A percentile compares a stretch with the other conserved stretches of the same genome.
Evolutionary conservation across 2,888 invertebrate genomes (phyloP).

Genomic region (Zootermopsis nevadensis): DNA sequence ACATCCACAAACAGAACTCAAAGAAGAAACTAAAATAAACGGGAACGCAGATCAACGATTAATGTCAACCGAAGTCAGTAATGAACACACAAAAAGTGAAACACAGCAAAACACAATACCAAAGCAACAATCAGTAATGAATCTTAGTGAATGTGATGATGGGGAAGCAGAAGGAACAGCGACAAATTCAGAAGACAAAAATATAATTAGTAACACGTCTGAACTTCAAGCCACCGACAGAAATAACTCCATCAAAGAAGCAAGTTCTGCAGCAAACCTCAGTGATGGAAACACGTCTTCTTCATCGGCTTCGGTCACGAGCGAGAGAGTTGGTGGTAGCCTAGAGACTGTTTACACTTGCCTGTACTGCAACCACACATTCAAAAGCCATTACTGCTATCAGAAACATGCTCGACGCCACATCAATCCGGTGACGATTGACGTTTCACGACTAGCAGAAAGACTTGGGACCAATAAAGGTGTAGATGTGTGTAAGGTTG

Average conservation of each 20-base stretch:
- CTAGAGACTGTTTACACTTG: slow-evolving; percentile 69
- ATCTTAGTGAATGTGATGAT: neutral
- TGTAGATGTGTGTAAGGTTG: slow-evolving; percentile 34
- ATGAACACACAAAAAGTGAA: neutral
- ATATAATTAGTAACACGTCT: neutral
- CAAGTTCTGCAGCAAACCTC: slow-evolving; percentile 35
- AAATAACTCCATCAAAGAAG: slow-evolving; percentile 60
- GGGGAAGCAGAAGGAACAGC: neutral
- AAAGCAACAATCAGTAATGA: neutral
- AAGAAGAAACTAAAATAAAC: neutral
- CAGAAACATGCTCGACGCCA: slow-evolving; percentile 81
- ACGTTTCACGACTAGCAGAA: slow-evolving; percentile 55
- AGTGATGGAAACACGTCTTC: slow-evolving; percentile 32
- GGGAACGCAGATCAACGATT: neutral
- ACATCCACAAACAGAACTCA: neutral
- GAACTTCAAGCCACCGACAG: slow-evolving; percentile 13
- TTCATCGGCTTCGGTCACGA: slow-evolving; percentile 22
- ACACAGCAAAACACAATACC: neutral
- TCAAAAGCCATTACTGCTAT: slow-evolving; percentile 88
- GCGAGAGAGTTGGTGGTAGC: slow-evolving; percentile 27
- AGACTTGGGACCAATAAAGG: slow-evolving; percentile 36
- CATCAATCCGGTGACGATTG: slow-evolving; percentile 71
- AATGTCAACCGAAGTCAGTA: neutral
- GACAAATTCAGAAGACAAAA: slow-evolving; percentile 1
- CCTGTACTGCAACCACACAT: slow-evolving; percentile 81